Base-by-base conservation (phyloP, 1,140 invertebrate species). In the Linepithema humile region DNA sequence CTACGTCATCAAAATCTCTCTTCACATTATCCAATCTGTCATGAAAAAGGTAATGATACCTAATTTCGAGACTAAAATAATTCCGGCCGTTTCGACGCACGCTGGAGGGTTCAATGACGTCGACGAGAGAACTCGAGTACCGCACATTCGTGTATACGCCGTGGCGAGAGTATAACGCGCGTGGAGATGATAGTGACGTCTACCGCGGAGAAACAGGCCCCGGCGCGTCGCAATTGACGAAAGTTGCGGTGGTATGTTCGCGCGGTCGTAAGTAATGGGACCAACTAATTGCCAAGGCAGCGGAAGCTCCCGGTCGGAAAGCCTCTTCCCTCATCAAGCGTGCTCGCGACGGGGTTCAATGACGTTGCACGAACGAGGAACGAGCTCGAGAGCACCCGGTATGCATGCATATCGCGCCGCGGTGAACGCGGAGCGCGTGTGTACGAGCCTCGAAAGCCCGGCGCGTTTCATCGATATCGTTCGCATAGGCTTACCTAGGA, bases 61-160 rank as follows among this genome's bases (percentile, higher is more conserved):
- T 70, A 80, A 70, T 80, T 80, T 35, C 64, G 75, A 70, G 26
- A 53, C 23, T 55, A 48, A 72, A 82, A 59, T 59, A 84, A 86
- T 82, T 86, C 62, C 73, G 85, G 53, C 67, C 85, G 59, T 86
- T 84, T 50, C 50, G 50, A 62, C 84, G 78, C 78, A 70, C 78
- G 73, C 55, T 57, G 43, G 67, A 80, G 90, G 90, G 92, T 92
- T 92, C 91, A 92, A 91, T 91, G 90, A 92, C 91, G 91, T 90
- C 90, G 89, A 86, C 84, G 35, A 62, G 35, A 62, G 70, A 83
- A 64, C 84, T 85, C 35, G 82, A 65, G 82, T 73, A 70, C 57
- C 26, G n/a, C 43, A 80, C 70, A 60, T 72, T 80, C 48, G 69
- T 29, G 53, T 29, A 59, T 88, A 74, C 70, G n/a, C 55, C 70